phyloP scores from a whole-genome alignment of 2,888 invertebrate genomes.

The Tinea pellionella region DNA sequence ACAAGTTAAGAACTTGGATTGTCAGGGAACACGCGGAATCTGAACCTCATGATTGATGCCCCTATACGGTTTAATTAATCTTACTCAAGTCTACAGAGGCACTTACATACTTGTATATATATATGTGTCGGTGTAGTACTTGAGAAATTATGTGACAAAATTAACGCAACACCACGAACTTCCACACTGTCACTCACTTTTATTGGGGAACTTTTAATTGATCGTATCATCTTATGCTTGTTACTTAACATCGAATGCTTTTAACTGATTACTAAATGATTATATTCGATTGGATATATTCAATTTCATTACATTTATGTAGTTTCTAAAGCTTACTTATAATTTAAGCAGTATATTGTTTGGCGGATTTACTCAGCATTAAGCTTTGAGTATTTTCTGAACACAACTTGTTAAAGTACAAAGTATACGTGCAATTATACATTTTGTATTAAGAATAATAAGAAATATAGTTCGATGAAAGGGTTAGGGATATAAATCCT shows the following conservation, averaged over 20 bases:
- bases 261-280: no score
- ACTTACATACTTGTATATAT: conserved; percentile 35
- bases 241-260: no score
- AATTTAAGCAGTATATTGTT: background rate
- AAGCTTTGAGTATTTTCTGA: background rate
- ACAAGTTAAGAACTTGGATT: background rate
- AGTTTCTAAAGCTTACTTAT: no score
- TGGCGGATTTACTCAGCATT: background rate
- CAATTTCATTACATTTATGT: background rate
- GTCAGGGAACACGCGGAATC: conserved; percentile 25
- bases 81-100: conserved; percentile 38
- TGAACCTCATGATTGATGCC: conserved; percentile 53
- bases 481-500: no score
- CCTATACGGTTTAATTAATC: conserved; percentile 53
- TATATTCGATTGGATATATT: background rate
- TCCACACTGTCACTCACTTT: background rate
- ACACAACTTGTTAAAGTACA: background rate
- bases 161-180: background rate
- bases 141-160: conserved; percentile 11
- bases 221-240: no score
- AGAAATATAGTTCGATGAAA: background rate
- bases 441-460: background rate
- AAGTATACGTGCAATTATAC: background rate
- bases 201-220: background rate
- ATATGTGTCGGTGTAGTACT: background rate